phyloP scores from a whole-genome alignment of 2,888 invertebrate species.

The Metopia argyrocephala region DNA sequence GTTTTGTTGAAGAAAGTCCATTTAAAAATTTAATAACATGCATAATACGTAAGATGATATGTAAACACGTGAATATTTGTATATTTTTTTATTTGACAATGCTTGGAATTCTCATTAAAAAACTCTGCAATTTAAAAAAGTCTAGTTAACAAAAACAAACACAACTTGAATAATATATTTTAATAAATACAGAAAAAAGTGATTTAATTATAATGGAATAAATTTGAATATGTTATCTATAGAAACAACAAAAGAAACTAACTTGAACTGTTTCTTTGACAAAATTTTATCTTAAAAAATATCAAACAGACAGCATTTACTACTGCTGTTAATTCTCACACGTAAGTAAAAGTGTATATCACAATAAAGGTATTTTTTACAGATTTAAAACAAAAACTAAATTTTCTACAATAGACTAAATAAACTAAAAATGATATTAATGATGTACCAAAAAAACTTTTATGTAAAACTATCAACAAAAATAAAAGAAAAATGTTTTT shows the following conservation, averaged over 20 bases:
- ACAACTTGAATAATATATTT: neutral
- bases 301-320: neutral
- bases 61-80: slow-evolving; percentile 15
- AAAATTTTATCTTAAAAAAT: neutral
- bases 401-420: too few species aligned
- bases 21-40: neutral
- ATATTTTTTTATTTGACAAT: neutral
- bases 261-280: neutral
- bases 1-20: neutral
- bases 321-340: slow-evolving; percentile 12
- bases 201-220: neutral
- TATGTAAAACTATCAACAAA: too few species aligned
- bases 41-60: neutral
- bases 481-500: too few species aligned
- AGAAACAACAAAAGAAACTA: neutral
- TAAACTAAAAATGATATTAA: too few species aligned
- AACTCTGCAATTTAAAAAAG: neutral
- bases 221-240: neutral
- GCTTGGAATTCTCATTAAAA: neutral
- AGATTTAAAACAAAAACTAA: too few species aligned
- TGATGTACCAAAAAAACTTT: too few species aligned
- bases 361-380: neutral
- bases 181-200: neutral
- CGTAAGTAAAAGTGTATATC: neutral
- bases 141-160: neutral